phyloP scores from a whole-genome alignment of 2,888 invertebrate genomes.

The Prosapia bicincta region DNA sequence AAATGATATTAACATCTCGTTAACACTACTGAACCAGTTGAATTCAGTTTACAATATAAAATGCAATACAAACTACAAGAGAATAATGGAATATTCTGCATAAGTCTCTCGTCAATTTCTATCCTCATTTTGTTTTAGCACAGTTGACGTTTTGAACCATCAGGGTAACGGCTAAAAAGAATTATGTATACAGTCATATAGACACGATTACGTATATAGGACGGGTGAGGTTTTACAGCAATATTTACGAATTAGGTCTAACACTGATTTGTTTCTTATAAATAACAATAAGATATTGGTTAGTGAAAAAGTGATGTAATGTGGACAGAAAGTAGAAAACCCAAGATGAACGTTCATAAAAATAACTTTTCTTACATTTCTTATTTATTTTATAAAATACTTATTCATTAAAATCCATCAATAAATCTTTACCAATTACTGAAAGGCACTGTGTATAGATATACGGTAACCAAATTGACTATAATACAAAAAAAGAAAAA shows the following conservation, averaged over 20 bases:
- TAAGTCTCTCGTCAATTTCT: background rate
- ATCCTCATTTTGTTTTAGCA: background rate
- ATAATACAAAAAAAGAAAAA: no score
- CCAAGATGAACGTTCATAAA: background rate
- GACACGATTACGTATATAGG: background rate
- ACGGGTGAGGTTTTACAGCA: background rate
- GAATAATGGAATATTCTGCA: background rate
- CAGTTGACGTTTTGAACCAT: background rate
- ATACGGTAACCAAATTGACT: no score
- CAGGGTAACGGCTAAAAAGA: background rate
- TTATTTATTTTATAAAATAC: no score
- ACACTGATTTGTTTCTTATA: background rate
- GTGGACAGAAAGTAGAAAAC: background rate
- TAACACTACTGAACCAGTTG: no score
- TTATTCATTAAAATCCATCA: no score
- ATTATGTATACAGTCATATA: background rate
- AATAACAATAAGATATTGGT: background rate
- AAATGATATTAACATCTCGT: slow-evolving; percentile 15
- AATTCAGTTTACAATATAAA: background rate
- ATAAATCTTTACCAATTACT: no score
- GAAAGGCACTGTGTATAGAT: no score
- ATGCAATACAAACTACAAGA: background rate
- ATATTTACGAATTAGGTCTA: background rate
- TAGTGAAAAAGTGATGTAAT: background rate
- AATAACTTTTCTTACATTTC: background rate